Evolutionary conservation across 2,888 invertebrate genomes (phyloP).

Genomic region (Caenorhabditis afra): DNA sequence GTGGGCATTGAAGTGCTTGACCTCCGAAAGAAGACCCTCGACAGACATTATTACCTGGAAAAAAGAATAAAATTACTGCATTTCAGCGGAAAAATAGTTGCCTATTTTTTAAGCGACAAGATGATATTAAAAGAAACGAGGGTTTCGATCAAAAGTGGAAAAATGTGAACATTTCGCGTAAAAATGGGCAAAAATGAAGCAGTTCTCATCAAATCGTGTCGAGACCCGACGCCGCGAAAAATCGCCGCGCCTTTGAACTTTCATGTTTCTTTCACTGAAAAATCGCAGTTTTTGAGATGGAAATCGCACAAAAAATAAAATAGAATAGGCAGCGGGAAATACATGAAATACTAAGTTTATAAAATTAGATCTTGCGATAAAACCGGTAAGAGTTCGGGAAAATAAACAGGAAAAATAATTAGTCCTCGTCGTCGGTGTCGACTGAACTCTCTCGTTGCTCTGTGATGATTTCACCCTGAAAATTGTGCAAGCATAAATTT

Average conservation of each 20-base stretch:
- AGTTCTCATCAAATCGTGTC: too few relatives aligned
- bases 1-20: conserved; percentile 61
- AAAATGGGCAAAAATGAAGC: not conserved
- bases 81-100: not conserved
- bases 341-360: too few relatives aligned
- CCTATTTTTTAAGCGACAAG: not conserved
- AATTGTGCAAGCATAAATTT: not conserved
- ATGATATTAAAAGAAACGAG: not conserved
- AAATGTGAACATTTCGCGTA: not conserved
- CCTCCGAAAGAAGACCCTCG: conserved; percentile 70
- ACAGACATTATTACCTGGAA: conserved; percentile 69
- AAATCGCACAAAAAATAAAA: too few relatives aligned
- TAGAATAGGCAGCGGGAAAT: too few relatives aligned
- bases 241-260: too few relatives aligned
- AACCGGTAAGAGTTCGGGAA: too few relatives aligned
- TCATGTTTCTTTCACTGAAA: too few relatives aligned
- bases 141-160: not conserved
- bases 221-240: too few relatives aligned
- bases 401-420: not conserved
- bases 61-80: not conserved
- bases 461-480: conserved; percentile 41
- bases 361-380: too few relatives aligned
- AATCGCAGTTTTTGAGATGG: too few relatives aligned
- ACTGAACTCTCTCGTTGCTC: conserved; percentile 1
- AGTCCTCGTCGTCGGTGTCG: conserved; percentile 11